Base-by-base conservation (phyloP, 1,140 invertebrate genomes). In the Trypoxylus dichotomus region DNA sequence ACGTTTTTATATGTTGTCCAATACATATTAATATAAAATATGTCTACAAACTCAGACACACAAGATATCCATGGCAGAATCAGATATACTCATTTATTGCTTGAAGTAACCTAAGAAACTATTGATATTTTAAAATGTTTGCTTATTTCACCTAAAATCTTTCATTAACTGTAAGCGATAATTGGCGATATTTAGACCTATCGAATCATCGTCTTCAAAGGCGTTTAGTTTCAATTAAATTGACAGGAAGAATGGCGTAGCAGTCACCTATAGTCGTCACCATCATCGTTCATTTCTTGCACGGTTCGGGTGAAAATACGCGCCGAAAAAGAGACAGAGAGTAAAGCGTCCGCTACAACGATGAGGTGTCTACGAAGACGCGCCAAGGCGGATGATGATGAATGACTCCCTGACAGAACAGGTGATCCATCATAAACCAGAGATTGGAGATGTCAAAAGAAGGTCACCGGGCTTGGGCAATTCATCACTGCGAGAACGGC, bases 351-450 rank as follows among this genome's bases (percentile, higher is more conserved):
- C 8, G 60, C 27, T 24, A 68, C 24, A 68, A 68, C 60, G 60
- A 68, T 24, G 60, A 19, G 60, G 27, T 27, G 60, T 27, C 60
- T 68, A 29, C 24, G 60, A 68, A 68, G 60, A 29, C 60, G 60
- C 24, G 60, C 21, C 15, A 54, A 25, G 60, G 27, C 24, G 60
- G 21, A 68, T 24, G 60, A 80, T 85, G 84, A 85, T 85, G 80
- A 85, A 85, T 85, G 82, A 81, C 72, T 79, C 63, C 78, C 63
- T 84, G 83, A 85, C 84, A 83, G 82, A 79, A 72, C 80, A 80
- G 82, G 84, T 81, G 82, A 85, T 85, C 83, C 83, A 85, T 85
- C 84, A 85, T 85, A 79, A 77, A 81, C 82, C 81, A 82, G 81
- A 85, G 83, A 85, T 85, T 84, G 83, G 82, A 84, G 84, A 85